These are phyloP conservation scores for Pipa parva DNA, from an alignment of 2,113 vertebrate species.

Conservation along the genomic window DNA sequence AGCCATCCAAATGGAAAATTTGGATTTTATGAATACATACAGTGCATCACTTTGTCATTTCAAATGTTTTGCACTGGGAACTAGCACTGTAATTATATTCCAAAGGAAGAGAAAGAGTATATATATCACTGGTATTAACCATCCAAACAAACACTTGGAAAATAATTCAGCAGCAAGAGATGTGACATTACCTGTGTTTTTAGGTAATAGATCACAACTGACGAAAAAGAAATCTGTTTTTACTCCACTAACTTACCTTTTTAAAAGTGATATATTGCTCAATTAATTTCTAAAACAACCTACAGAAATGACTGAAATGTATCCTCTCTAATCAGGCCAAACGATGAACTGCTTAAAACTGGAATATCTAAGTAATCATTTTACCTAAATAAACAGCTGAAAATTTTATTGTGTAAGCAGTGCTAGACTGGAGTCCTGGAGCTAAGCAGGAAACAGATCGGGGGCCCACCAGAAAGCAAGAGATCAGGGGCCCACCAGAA, in stretches of 20 bases:
- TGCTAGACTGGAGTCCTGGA: too few species aligned
- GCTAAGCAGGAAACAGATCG: too few species aligned
- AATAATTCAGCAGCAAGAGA: background rate
- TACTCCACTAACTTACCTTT: background rate
- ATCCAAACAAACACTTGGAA: background rate
- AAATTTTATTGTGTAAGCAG: too few species aligned
- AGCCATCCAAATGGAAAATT: background rate
- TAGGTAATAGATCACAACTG: background rate
- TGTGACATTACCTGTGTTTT: background rate
- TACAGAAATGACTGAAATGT: slow-evolving; percentile 24
- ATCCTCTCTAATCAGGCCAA: background rate
- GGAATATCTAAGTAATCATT: too few species aligned
- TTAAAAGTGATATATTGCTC: background rate
- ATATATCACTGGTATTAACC: background rate
- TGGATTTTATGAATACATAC: background rate
- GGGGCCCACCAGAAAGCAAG: too few species aligned
- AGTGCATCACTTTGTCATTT: background rate
- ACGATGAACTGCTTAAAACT: too few species aligned
- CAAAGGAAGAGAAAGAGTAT: background rate
- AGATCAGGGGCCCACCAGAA: too few species aligned
- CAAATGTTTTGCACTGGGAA: background rate
- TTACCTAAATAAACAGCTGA: too few species aligned
- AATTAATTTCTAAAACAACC: slow-evolving; percentile 2
- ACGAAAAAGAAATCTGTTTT: background rate
- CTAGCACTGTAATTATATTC: background rate